These are phyloP conservation scores for Plecotus auritus DNA, from an alignment of 2,113 vertebrate genomes.

Conservation along the genomic window DNA sequence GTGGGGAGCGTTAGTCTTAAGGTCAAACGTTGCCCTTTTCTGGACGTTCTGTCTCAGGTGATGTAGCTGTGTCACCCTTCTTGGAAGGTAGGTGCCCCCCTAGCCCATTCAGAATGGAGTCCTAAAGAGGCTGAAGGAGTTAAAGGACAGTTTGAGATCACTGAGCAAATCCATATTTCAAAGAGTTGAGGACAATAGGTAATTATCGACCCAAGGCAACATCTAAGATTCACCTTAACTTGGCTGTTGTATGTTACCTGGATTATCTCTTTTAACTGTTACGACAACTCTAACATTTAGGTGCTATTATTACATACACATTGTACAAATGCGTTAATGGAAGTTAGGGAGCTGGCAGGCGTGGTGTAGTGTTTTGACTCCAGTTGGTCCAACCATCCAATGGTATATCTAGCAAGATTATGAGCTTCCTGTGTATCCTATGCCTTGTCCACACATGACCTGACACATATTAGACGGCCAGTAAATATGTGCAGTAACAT, in stretches of 20 bases:
- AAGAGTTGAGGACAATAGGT: background rate
- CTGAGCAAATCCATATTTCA: background rate
- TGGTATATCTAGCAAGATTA: background rate
- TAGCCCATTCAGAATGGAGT: background rate
- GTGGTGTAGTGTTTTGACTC: background rate
- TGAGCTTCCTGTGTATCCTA: background rate
- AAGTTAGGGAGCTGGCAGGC: background rate
- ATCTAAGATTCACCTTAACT: background rate
- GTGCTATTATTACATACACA: background rate
- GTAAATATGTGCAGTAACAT: background rate
- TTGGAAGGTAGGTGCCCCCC: background rate
- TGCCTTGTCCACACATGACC: background rate
- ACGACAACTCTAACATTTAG: background rate
- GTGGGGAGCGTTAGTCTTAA: background rate
- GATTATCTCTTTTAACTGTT: background rate
- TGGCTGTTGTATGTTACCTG: background rate
- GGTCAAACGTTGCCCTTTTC: background rate
- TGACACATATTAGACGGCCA: background rate
- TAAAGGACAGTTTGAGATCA: constrained; percentile 17
- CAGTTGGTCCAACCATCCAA: background rate
- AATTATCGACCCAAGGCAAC: background rate
- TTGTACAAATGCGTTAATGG: background rate
- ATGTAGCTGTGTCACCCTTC: background rate
- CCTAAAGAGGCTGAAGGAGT: background rate
- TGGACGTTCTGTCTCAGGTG: background rate